Conservation (phyloP, 2,888 invertebrate species). For the Orthonychiurus folsomi region DNA sequence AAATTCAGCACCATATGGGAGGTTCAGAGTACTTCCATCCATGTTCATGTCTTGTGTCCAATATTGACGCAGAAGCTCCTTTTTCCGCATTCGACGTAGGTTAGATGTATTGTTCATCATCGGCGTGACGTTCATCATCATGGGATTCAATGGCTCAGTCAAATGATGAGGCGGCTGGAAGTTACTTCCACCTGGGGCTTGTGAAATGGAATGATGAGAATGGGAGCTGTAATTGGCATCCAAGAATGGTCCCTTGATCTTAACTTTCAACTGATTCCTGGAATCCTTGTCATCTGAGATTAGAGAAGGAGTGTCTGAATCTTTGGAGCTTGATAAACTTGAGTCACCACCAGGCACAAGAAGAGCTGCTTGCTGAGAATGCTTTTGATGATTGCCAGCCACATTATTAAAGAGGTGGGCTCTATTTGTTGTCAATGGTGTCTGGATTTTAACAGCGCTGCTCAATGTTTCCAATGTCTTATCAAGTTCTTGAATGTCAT, state of each 20-base stretch:
- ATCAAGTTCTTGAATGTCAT: conserved; percentile 58
- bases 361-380: conserved; percentile 45
- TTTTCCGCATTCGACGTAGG: conserved; percentile 77
- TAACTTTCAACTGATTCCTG: conserved; percentile 76
- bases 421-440: neutral
- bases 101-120: conserved; percentile 52
- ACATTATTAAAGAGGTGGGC: neutral
- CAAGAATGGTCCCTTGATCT: conserved; percentile 79
- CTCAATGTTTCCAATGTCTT: conserved; percentile 58
- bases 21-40: conserved; percentile 59
- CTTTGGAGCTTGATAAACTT: conserved; percentile 18
- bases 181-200: neutral
- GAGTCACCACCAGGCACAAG: conserved; percentile 19
- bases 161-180: conserved; percentile 18
- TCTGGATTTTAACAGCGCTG: conserved; percentile 5
- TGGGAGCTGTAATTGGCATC: conserved; percentile 57
- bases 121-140: conserved; percentile 18
- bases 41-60: conserved; percentile 80
- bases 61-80: conserved; percentile 72
- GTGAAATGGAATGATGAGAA: conserved; percentile 9
- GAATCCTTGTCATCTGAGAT: conserved; percentile 50
- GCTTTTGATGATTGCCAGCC: conserved; percentile 52
- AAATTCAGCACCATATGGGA: conserved; percentile 48
- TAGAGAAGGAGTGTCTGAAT: conserved; percentile 16
- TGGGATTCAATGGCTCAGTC: conserved; percentile 17